phyloP scores from a whole-genome alignment of 2,888 invertebrate species.

The Netelia virgata region DNA sequence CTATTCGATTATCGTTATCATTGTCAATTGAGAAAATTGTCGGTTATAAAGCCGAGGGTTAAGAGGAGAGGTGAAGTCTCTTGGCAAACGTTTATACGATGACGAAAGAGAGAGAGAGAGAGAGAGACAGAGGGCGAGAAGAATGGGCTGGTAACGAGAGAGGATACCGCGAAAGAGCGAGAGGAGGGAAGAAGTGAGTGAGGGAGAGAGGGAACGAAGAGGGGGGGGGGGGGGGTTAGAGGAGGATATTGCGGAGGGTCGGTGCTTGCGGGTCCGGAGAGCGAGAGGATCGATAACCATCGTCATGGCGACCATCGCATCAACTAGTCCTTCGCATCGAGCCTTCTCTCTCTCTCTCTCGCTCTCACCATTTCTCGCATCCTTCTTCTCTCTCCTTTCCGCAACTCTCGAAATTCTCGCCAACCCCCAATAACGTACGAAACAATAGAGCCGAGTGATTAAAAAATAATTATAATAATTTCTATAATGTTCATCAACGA shows the following conservation, averaged over 20 bases:
- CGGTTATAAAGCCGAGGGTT: conserved; percentile 2
- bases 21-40: conserved; percentile 9
- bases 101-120: not conserved
- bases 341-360: conserved; percentile 60
- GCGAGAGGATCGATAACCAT: conserved; percentile 78
- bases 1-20: conserved; percentile 16
- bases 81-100: conserved; percentile 22
- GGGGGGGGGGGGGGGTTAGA: conserved; percentile 39
- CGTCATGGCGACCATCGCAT: conserved; percentile 80
- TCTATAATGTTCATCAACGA: not conserved
- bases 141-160: conserved; percentile 68
- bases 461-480: not conserved
- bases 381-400: conserved; percentile 14
- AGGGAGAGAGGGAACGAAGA: conserved; percentile 30
- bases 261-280: conserved; percentile 69
- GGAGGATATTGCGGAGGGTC: conserved; percentile 65
- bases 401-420: conserved; percentile 41
- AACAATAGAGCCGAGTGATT: not conserved
- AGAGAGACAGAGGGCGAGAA: conserved; percentile 33
- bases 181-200: conserved; percentile 43
- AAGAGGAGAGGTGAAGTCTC: conserved; percentile 20
- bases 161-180: not conserved
- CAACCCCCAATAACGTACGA: conserved; percentile 26
- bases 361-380: not conserved
- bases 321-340: conserved; percentile 72